Percentiles rank a stretch among this genome's conserved stretches.
Conservation (phyloP, 2,113 vertebrate species). For the Manacus vitellinus region DNA sequence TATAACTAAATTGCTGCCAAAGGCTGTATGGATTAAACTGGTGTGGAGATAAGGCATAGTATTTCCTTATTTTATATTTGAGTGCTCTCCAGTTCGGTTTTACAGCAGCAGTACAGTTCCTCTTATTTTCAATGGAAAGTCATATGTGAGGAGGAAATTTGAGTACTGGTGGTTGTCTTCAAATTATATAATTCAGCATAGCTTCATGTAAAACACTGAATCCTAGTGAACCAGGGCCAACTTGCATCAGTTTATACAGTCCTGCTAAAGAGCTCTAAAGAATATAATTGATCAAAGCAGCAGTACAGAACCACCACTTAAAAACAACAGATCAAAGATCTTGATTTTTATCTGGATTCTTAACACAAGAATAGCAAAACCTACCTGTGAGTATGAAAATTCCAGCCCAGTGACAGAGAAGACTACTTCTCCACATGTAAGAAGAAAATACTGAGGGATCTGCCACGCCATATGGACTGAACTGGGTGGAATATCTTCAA, state of each 20-base stretch:
- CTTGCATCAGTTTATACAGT: neutral
- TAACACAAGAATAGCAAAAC: neutral
- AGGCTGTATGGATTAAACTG: neutral
- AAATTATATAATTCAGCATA: neutral
- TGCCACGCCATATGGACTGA: constrained; percentile 88
- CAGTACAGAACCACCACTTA: neutral
- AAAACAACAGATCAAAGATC: neutral
- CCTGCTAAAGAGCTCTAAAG: neutral
- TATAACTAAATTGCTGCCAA: neutral
- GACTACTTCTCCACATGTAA: constrained; percentile 90
- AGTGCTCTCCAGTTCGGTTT: neutral
- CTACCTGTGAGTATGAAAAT: constrained; percentile 96
- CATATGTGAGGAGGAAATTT: neutral
- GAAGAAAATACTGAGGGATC: constrained; percentile 94
- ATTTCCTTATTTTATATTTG: neutral
- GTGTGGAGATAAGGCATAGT: neutral
- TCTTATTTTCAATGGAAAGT: neutral
- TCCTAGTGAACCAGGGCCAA: neutral
- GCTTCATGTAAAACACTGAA: neutral
- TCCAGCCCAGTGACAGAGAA: constrained; percentile 95
- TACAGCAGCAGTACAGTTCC: neutral
- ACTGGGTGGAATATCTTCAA: constrained; percentile 85
- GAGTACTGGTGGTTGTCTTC: neutral
- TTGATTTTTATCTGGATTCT: neutral
- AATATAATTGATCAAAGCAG: neutral